These are phyloP conservation scores for Helobdella robusta DNA, from an alignment of 2,888 invertebrate genomes.

Conservation along the genomic window DNA sequence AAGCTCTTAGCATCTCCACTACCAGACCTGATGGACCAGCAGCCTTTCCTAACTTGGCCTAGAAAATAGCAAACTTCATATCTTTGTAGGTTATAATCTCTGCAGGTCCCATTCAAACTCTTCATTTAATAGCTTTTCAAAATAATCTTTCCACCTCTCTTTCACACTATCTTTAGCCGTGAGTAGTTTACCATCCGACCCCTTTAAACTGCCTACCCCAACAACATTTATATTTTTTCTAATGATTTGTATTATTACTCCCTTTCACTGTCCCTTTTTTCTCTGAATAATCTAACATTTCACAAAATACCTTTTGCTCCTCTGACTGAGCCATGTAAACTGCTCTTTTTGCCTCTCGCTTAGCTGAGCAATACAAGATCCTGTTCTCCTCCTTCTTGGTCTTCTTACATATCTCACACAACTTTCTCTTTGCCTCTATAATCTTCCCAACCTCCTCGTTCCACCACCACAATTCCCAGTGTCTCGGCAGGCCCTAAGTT, in stretches of 20 bases:
- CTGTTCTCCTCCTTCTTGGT: no score
- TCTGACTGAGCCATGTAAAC: neutral
- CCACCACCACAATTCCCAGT: neutral
- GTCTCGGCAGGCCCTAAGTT: neutral
- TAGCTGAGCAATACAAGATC: neutral
- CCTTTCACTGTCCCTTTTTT: neutral
- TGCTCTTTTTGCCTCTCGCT: neutral
- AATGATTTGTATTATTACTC: neutral
- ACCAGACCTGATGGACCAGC: neutral
- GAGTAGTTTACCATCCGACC: neutral
- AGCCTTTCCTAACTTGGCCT: neutral
- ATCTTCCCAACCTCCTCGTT: neutral
- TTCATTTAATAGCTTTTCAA: neutral
- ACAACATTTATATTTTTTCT: neutral
- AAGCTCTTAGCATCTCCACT: neutral
- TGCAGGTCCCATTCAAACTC: neutral
- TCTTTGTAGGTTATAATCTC: neutral
- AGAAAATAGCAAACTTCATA: neutral
- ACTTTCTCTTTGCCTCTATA: neutral
- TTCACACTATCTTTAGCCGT: neutral
- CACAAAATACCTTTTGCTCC: neutral
- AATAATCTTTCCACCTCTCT: neutral
- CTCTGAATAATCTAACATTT: neutral
- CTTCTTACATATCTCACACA: no score
- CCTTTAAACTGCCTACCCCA: neutral